phyloP scores from a whole-genome alignment of 1,140 invertebrate species.

The Trachelipus rathkii region DNA sequence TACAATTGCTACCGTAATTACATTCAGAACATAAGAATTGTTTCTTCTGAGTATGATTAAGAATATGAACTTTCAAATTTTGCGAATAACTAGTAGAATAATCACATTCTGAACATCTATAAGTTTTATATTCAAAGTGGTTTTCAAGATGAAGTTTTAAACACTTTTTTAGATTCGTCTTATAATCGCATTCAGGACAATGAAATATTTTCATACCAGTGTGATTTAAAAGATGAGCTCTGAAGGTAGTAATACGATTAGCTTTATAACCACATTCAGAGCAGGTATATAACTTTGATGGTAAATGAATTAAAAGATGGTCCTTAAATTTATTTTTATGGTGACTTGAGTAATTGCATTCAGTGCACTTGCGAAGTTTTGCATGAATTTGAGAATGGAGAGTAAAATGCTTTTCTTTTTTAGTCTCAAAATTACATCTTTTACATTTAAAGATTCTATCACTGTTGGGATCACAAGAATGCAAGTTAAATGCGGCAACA shows the following conservation, averaged over 20 bases:
- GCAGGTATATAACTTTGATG: neutral
- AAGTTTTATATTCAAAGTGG: neutral
- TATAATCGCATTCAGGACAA: neutral
- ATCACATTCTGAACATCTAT: neutral
- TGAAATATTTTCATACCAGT: neutral
- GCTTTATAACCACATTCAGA: neutral
- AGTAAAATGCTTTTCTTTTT: neutral
- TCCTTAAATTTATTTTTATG: neutral
- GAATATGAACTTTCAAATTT: no score
- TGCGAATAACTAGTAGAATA: neutral
- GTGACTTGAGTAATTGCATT: neutral
- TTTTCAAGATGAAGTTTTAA: neutral
- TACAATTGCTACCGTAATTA: no score
- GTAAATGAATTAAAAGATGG: neutral
- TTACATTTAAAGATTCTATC: neutral
- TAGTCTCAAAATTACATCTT: neutral
- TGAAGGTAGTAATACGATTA: neutral
- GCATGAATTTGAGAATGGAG: neutral
- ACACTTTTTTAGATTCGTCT: neutral
- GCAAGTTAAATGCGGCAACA: neutral
- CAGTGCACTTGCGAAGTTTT: neutral
- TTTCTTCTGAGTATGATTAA: no score
- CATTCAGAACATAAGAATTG: no score
- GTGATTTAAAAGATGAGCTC: neutral
- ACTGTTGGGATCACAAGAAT: neutral